These are phyloP conservation scores for Felis chaus DNA, from an alignment of 2,113 vertebrate species.

Conservation along the genomic window DNA sequence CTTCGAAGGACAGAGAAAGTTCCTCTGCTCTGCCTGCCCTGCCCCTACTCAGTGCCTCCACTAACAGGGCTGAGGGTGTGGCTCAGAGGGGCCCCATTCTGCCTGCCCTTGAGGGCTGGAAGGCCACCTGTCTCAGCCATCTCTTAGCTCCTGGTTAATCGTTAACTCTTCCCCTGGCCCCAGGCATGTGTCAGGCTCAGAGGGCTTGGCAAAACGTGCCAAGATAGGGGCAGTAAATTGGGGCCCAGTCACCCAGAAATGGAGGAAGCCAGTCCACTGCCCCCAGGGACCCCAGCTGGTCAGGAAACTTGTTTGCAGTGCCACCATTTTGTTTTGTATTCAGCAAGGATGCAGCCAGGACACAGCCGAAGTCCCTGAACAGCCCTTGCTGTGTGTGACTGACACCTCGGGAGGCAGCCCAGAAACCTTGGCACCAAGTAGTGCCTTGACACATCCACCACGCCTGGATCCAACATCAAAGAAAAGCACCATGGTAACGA, in stretches of 20 bases:
- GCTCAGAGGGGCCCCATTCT: background rate
- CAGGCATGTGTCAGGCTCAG: constrained; percentile 3
- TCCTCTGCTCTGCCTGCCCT: background rate
- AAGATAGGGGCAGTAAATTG: background rate
- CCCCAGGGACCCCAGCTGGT: background rate
- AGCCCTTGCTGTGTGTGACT: background rate
- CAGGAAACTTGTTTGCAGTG: background rate
- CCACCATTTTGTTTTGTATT: background rate
- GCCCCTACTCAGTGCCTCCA: background rate
- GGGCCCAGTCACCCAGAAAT: background rate
- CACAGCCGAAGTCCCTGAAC: background rate
- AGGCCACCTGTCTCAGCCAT: background rate
- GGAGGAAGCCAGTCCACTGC: background rate
- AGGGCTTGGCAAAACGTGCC: constrained; percentile 30
- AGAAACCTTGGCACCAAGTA: background rate
- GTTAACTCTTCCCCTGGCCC: constrained; percentile 51
- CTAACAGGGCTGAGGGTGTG: background rate
- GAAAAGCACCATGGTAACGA: background rate
- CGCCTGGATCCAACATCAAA: background rate
- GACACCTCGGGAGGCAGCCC: background rate
- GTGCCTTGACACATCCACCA: background rate
- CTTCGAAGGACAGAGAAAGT: background rate
- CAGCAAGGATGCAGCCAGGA: background rate
- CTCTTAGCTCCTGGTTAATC: constrained; percentile 64
- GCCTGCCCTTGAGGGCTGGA: background rate